Evolutionary conservation across 2,888 invertebrate genomes (phyloP).

Genomic region (Rhodophaea formosa): DNA sequence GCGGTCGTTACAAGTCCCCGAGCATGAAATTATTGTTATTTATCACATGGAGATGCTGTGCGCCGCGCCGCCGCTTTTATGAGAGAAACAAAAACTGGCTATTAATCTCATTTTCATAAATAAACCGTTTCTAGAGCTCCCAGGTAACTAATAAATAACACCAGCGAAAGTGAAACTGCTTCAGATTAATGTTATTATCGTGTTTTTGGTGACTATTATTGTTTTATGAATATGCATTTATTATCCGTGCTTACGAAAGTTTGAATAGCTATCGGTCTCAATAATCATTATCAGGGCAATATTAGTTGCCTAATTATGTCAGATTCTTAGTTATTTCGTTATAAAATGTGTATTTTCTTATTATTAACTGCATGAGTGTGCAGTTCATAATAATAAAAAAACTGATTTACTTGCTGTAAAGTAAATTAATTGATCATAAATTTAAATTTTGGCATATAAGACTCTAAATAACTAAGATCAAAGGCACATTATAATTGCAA

Average conservation of each 20-base stretch:
- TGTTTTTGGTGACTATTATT: background rate
- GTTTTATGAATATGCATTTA: background rate
- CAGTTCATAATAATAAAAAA: too few species aligned
- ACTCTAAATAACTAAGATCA: too few species aligned
- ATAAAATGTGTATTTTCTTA: too few species aligned
- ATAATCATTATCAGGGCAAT: too few species aligned
- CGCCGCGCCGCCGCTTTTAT: conserved; percentile 13
- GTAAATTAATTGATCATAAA: too few species aligned
- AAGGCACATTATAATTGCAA: too few species aligned
- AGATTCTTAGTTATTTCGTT: too few species aligned
- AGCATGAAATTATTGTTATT: conserved; percentile 22
- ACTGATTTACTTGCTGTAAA: too few species aligned
- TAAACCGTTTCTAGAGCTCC: background rate
- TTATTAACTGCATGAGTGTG: too few species aligned
- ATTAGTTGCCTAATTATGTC: too few species aligned
- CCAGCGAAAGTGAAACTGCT: background rate
- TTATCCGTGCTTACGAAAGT: background rate
- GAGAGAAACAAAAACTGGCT: conserved; percentile 11
- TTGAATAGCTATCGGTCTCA: too few species aligned
- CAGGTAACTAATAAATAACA: background rate
- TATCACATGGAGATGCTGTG: conserved; percentile 19
- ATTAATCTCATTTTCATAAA: conserved; percentile 14
- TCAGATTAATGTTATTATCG: background rate
- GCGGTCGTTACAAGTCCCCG: conserved; percentile 22
- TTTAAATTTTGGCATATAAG: too few species aligned